Evolutionary conservation across 2,113 vertebrate genomes (phyloP), one percentile per base, ranked within the genome.

Genomic region (Larimichthys polyactis): DNA sequence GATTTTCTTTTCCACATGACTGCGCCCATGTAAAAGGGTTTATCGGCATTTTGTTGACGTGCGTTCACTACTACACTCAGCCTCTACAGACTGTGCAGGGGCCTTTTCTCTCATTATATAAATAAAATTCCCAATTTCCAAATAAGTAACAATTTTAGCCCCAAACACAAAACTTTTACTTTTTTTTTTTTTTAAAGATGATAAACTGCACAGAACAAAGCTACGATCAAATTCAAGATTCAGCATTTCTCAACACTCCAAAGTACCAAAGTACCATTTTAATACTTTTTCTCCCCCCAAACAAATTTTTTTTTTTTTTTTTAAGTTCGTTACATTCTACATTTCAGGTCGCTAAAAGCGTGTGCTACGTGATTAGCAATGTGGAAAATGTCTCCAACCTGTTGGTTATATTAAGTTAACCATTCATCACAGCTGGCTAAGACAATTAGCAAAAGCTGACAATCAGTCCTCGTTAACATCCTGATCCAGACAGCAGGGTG

Each of bases 311-410:
- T 27, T 2, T 27, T 27, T 27, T 27, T 27, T 27, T 27, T 27
- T 24, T n/a, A n/a, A 24, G 57, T 46, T 63, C 12, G 57, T 83
- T 77, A 85, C 65, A 85, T 69, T 90, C 79, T 88, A 89, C 58
- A 14, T 51, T 66, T 88, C 73, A 75, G 74, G 52, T 74, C 2
- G 4, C 70, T 82, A 89, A 46, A 81, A 81, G 57, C 55, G 1
- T 60, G 48, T 68, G 65, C 72, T 80, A 83, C 12, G 1, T 68
- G 71, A 67, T 84, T 48, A 81, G 64, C 44, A 12, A 46, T n/a
- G 40, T 69, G 71, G 57, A 79, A 64, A 69, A 73, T 8, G 24
- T 63, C 64, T 84, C 75, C 51, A 79, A 22, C 22, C 2, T 65
- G 59, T 32, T 46, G 20, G 11, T 75, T 73, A 51, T 14, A n/a